phyloP scores from a whole-genome alignment of 2,113 vertebrate species.

The Lipophrys pholis region DNA sequence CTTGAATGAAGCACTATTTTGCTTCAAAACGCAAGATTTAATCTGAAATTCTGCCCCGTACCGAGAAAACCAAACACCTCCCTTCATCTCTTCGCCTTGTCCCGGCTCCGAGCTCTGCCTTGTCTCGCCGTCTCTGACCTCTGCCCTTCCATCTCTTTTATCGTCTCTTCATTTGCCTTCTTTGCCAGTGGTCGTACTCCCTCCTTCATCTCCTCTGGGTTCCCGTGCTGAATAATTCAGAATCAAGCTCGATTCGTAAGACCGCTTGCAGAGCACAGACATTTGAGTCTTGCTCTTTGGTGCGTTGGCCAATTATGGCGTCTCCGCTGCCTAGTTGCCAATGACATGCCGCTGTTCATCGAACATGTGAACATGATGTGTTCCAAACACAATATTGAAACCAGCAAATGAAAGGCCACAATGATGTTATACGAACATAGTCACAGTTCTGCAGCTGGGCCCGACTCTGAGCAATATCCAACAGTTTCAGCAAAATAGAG shows the following conservation, averaged over 20 bases:
- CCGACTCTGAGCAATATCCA: too few species aligned
- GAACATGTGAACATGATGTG: slow-evolving; percentile 35
- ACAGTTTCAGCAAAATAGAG: not conserved
- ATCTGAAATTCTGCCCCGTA: not conserved
- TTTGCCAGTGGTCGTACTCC: slow-evolving; percentile 30
- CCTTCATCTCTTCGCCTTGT: not conserved
- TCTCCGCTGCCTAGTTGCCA: slow-evolving; percentile 35
- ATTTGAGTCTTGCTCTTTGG: slow-evolving; percentile 23
- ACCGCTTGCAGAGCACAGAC: slow-evolving; percentile 58
- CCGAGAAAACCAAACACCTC: slow-evolving; percentile 11
- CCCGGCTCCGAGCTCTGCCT: slow-evolving; percentile 21
- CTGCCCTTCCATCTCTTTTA: not conserved
- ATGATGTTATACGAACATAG: slow-evolving; percentile 12
- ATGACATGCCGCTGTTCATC: slow-evolving; percentile 15
- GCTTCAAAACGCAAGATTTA: not conserved
- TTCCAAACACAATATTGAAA: slow-evolving; percentile 12
- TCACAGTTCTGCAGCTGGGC: slow-evolving; percentile 10
- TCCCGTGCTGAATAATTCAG: slow-evolving; percentile 71
- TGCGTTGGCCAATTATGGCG: too few species aligned
- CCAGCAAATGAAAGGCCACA: not conserved
- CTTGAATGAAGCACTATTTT: not conserved
- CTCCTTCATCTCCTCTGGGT: slow-evolving; percentile 47
- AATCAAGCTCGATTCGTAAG: slow-evolving; percentile 62
- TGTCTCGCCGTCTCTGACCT: slow-evolving; percentile 18
- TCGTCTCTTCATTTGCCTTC: slow-evolving; percentile 14